Conservation (phyloP, 2,888 invertebrate species). For the Oligia strigilis region DNA sequence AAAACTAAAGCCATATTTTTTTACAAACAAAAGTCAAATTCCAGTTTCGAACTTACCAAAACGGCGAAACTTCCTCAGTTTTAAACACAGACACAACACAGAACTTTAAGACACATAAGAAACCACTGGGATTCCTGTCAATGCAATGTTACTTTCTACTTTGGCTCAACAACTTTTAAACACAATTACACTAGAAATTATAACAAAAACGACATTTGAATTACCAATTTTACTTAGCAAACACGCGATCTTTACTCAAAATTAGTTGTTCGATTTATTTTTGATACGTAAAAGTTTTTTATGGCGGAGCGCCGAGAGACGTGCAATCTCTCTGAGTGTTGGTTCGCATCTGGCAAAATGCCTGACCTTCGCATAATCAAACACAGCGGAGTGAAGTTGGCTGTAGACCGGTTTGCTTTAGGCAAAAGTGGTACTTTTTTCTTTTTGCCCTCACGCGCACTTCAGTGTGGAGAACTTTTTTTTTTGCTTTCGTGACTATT, state of each 20-base stretch:
- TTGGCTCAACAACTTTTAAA: slow-evolving; percentile 64
- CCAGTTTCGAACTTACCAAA: slow-evolving; percentile 67
- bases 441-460: slow-evolving; percentile 72
- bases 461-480: slow-evolving; percentile 66
- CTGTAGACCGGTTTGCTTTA: slow-evolving; percentile 84
- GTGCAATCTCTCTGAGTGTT: slow-evolving; percentile 68
- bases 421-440: slow-evolving; percentile 85
- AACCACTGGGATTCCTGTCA: slow-evolving; percentile 77
- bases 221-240: slow-evolving; percentile 29
- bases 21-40: slow-evolving; percentile 11
- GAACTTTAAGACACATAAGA: slow-evolving; percentile 76
- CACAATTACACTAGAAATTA: slow-evolving; percentile 51
- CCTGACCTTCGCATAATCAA: slow-evolving; percentile 86
- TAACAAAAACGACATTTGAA: slow-evolving; percentile 41
- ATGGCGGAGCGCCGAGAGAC: slow-evolving; percentile 61
- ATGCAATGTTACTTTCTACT: slow-evolving; percentile 81
- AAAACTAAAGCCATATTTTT: not conserved
- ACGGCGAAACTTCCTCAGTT: slow-evolving; percentile 73
- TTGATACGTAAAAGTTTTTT: slow-evolving; percentile 78
- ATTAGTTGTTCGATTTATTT: slow-evolving; percentile 69
- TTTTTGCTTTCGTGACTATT: slow-evolving; percentile 54
- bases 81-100: slow-evolving; percentile 79
- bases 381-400: slow-evolving; percentile 84
- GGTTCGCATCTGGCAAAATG: slow-evolving; percentile 76
- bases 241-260: slow-evolving; percentile 56